These are phyloP conservation scores for Phanerotoma sp. DNA, from an alignment of 2,888 invertebrate genomes.

Conservation along the genomic window DNA sequence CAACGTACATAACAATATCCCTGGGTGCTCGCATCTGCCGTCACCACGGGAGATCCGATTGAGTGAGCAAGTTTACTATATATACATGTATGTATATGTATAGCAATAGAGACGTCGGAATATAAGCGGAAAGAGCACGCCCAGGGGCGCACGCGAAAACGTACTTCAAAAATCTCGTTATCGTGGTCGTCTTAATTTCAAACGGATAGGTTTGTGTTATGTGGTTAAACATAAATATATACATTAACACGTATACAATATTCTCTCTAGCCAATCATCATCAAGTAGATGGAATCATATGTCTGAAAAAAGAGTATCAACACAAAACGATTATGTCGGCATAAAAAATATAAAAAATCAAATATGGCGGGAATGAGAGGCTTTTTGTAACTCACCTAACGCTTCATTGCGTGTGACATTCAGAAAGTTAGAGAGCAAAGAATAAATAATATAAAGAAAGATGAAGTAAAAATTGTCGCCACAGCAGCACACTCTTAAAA, in stretches of 20 bases:
- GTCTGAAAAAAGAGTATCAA: no score
- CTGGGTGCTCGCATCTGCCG: conserved; percentile 52
- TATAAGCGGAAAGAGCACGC: conserved; percentile 16
- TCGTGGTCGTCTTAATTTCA: background rate
- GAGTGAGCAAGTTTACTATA: conserved; percentile 34
- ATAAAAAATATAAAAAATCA: no score
- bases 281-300: no score
- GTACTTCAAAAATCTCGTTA: conserved; percentile 13
- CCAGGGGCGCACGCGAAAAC: conserved; percentile 20
- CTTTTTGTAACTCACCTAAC: conserved; percentile 44
- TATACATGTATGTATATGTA: no score
- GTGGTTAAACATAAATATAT: background rate
- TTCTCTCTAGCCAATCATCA: background rate
- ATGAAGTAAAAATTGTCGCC: background rate
- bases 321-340: no score
- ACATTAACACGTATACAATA: background rate
- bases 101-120: conserved; percentile 21
- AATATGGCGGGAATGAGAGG: conserved; percentile 39
- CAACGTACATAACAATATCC: conserved; percentile 43
- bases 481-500: conserved; percentile 10
- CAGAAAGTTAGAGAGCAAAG: conserved; percentile 31
- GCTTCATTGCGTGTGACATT: no score
- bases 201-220: background rate
- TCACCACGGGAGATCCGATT: conserved; percentile 39
- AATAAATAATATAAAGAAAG: conserved; percentile 5